Percentiles rank a stretch among this genome's conserved stretches.
Conservation (phyloP, 2,888 invertebrate genomes). For the Nemurella pictetii region DNA sequence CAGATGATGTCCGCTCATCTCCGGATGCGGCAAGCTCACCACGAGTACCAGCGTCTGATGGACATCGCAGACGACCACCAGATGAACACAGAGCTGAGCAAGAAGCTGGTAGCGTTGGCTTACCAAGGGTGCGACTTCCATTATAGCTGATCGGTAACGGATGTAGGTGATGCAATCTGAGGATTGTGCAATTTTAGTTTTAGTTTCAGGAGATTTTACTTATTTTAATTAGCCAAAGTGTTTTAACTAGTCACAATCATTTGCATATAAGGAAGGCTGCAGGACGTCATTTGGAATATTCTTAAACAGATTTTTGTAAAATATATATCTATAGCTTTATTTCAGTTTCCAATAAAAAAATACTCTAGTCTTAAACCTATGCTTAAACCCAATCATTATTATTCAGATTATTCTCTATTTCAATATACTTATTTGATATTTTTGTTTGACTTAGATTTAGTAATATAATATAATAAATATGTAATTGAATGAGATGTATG, state of each 20-base stretch:
- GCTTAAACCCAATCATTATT: neutral
- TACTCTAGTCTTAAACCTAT: neutral
- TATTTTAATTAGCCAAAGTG: conserved; percentile 17
- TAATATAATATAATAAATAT: neutral
- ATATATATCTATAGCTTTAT: neutral
- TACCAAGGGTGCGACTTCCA: conserved; percentile 32
- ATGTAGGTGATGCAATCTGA: neutral
- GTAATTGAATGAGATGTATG: neutral
- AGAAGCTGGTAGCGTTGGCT: conserved; percentile 9
- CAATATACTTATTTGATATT: neutral
- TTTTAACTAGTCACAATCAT: conserved; percentile 16
- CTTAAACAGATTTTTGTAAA: neutral
- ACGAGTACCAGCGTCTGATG: conserved; percentile 25
- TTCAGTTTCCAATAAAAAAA: neutral
- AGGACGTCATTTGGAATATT: neutral
- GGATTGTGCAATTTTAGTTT: conserved; percentile 11
- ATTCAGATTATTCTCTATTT: neutral
- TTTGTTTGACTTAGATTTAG: neutral
- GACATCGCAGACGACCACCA: neutral
- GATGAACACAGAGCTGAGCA: neutral
- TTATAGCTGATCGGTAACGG: neutral
- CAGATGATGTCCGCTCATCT: neutral
- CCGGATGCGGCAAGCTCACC: conserved; percentile 8
- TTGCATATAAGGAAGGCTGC: neutral
- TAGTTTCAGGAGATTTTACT: neutral